These are phyloP conservation scores for Mormyrops boulengeri DNA, from an alignment of 2,797 vertebrate genomes.

Conservation along the genomic window DNA sequence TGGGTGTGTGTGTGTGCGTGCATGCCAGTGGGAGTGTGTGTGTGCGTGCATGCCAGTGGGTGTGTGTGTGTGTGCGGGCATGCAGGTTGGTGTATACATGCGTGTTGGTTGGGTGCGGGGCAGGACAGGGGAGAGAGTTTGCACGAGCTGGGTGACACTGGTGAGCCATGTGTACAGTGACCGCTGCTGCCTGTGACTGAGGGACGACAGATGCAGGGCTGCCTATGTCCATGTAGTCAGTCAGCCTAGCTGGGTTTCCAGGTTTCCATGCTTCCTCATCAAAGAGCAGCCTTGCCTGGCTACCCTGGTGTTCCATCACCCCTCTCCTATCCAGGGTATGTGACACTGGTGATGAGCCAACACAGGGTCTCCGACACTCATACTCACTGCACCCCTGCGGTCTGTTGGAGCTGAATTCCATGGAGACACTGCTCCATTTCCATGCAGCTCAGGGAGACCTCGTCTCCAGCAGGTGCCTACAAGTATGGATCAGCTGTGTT, in stretches of 20 bases:
- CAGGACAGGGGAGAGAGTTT: not conserved
- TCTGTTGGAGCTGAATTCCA: not conserved
- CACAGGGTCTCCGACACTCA: not conserved
- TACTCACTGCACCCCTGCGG: not conserved
- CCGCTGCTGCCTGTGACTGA: not conserved
- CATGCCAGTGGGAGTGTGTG: too few species aligned
- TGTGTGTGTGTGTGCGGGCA: too few species aligned
- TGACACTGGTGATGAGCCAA: not conserved
- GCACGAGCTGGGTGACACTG: not conserved
- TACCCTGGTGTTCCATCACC: slow-evolving; percentile 6
- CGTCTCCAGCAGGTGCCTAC: not conserved
- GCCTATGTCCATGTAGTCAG: not conserved
- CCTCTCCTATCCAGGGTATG: not conserved
- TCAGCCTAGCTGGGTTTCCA: not conserved
- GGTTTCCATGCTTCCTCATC: not conserved
- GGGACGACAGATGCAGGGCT: not conserved
- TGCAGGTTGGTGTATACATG: too few species aligned
- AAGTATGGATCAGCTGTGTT: not conserved
- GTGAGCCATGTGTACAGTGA: too few species aligned
- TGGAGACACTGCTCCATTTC: not conserved
- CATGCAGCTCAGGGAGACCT: not conserved
- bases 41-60: too few species aligned
- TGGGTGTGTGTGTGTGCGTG: not conserved
- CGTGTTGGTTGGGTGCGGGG: not conserved
- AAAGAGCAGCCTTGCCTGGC: not conserved